Evolutionary conservation across 2,797 vertebrate genomes (phyloP).

Genomic region (Ispidina lecontei): DNA sequence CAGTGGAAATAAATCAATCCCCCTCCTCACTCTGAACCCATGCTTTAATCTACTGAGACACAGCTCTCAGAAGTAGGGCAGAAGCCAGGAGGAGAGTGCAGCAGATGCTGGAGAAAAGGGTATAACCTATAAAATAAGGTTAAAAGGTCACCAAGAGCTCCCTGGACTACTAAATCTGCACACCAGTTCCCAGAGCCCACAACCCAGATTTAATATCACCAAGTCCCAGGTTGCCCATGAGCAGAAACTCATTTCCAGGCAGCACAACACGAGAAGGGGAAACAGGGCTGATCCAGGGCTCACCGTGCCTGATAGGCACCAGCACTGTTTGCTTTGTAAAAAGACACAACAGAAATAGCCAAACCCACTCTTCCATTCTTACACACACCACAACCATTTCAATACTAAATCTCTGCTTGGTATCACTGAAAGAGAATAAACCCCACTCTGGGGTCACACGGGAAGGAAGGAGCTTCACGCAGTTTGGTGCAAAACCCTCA

Average conservation of each 20-base stretch:
- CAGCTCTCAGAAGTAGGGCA: neutral
- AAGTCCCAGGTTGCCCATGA: neutral
- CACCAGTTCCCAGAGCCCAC: neutral
- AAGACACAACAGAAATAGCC: neutral
- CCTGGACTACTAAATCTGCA: neutral
- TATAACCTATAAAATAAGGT: slow-evolving; percentile 5
- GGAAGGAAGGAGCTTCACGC: neutral
- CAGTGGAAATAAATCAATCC: neutral
- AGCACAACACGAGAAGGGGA: fast-evolving
- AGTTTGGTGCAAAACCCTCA: neutral
- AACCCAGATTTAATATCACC: neutral
- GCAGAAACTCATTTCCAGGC: neutral
- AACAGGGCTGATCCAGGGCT: neutral
- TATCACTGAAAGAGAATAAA: neutral
- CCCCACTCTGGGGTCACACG: fast-evolving
- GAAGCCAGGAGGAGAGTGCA: fast-evolving
- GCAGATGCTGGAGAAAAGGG: neutral
- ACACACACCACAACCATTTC: neutral
- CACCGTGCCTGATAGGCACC: neutral
- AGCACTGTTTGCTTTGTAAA: neutral
- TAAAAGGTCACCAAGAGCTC: neutral
- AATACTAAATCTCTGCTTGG: neutral
- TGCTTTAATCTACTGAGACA: neutral
- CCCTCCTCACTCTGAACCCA: neutral
- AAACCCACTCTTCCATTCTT: neutral